Conservation (phyloP, 2,113 vertebrate species). For the Bujurquina vittata region DNA sequence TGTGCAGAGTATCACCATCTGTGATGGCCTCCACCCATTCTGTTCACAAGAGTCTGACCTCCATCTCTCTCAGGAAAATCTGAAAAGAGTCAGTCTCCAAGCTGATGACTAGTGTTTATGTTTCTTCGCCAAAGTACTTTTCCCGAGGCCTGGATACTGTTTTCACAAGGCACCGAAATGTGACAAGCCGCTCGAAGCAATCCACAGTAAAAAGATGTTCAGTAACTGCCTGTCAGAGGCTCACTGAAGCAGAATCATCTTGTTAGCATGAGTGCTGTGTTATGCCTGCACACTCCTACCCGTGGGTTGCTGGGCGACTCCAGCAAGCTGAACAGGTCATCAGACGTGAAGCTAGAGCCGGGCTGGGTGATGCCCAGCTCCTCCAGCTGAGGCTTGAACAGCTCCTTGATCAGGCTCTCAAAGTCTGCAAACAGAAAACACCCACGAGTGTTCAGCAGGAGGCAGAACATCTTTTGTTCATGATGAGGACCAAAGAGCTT, state of each 20-base stretch:
- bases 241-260: no score
- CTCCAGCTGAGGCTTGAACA: slow-evolving; percentile 81
- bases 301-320: slow-evolving; percentile 67
- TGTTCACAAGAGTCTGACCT: no score
- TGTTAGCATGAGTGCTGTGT: no score
- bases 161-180: no score
- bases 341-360: slow-evolving; percentile 38
- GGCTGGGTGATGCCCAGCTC: slow-evolving; percentile 56
- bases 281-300: slow-evolving; percentile 51
- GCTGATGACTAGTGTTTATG: not conserved
- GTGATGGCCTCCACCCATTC: no score
- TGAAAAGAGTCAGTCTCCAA: not conserved
- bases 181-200: not conserved
- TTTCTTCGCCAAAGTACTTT: not conserved
- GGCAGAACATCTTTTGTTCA: not conserved
- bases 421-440: slow-evolving; percentile 80
- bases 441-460: not conserved
- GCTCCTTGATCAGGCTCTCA: slow-evolving; percentile 79
- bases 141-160: not conserved
- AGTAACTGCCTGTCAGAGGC: not conserved
- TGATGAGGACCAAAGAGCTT: no score
- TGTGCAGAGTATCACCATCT: not conserved
- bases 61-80: not conserved
- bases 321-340: slow-evolving; percentile 71
- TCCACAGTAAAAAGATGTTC: not conserved